A percentile compares a stretch with the other conserved stretches of the same genome.
Evolutionary conservation across 2,797 vertebrate species (phyloP).

Genomic region (Acrossocheilus wenchowensis): DNA sequence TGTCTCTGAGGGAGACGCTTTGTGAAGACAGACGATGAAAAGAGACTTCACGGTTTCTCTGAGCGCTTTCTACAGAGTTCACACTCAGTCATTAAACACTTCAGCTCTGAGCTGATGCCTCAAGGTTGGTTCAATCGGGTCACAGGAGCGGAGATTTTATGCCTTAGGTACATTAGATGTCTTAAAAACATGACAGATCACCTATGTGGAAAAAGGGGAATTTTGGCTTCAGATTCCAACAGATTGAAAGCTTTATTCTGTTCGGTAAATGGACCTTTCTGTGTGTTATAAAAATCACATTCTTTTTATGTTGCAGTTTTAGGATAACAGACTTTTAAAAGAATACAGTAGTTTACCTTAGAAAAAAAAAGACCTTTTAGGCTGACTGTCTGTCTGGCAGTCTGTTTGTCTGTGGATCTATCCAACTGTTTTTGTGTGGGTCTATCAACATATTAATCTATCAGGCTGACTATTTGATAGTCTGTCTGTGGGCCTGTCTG

Average conservation of each 20-base stretch:
- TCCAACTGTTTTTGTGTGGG: background rate
- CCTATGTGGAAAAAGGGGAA: background rate
- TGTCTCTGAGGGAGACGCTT: slow-evolving; percentile 42
- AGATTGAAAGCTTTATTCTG: background rate
- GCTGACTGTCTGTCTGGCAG: background rate
- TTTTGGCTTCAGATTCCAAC: background rate
- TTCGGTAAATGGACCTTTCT: background rate
- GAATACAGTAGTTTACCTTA: background rate
- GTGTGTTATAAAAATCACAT: background rate
- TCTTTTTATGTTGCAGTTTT: background rate
- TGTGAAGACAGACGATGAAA: slow-evolving; percentile 38
- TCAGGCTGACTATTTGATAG: background rate
- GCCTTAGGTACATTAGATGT: slow-evolving; percentile 15
- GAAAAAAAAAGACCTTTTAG: background rate
- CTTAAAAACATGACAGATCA: background rate
- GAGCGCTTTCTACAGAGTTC: slow-evolving; percentile 21
- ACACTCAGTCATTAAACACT: slow-evolving; percentile 32
- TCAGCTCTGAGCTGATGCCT: slow-evolving; percentile 19
- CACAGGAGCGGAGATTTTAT: background rate
- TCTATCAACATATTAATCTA: background rate
- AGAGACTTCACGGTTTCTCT: slow-evolving; percentile 20
- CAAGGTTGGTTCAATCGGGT: slow-evolving; percentile 16
- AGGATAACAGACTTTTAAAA: background rate
- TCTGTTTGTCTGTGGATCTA: background rate
- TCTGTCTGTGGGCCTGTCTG: background rate